Percentiles rank a stretch among this genome's conserved stretches.
These are phyloP conservation scores for Cosmorhoe ocellata DNA, from an alignment of 2,888 invertebrate species.

Conservation along the genomic window DNA sequence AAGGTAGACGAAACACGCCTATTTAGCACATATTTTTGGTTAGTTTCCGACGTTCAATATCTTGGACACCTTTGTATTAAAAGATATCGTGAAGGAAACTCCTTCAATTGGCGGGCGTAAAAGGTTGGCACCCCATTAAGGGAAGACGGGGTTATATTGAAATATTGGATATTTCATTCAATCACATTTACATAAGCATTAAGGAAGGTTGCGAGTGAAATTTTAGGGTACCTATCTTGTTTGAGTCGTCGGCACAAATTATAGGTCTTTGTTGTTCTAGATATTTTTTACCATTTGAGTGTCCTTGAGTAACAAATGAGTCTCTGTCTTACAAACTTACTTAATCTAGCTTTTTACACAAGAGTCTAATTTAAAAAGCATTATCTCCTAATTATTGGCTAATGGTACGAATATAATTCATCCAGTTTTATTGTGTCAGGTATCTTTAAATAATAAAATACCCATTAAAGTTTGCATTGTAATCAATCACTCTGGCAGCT, in stretches of 20 bases:
- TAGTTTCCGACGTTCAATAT: neutral
- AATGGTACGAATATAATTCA: neutral
- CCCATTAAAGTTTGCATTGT: neutral
- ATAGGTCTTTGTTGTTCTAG: too few relatives aligned
- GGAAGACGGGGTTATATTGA: conserved; percentile 7
- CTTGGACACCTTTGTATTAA: conserved; percentile 27
- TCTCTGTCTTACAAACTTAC: too few relatives aligned
- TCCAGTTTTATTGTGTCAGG: neutral
- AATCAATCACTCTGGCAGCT: too few relatives aligned
- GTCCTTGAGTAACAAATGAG: too few relatives aligned
- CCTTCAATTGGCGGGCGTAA: conserved; percentile 53
- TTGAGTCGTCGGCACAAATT: too few relatives aligned
- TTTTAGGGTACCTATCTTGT: neutral
- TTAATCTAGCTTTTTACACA: too few relatives aligned
- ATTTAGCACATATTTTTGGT: too few relatives aligned
- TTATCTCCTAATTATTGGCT: too few relatives aligned
- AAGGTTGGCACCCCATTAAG: conserved; percentile 34
- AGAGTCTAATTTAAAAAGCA: too few relatives aligned
- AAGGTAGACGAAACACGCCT: too few relatives aligned
- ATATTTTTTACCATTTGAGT: too few relatives aligned
- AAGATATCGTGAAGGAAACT: conserved; percentile 47
- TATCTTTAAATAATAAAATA: neutral
- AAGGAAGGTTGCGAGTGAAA: neutral
- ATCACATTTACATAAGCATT: conserved; percentile 6
- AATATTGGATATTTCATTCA: conserved; percentile 17